Percentiles rank a stretch among this genome's conserved stretches.
Evolutionary conservation across 2,113 vertebrate genomes (phyloP).

Genomic region (Petrocephalus microphthalmus): DNA sequence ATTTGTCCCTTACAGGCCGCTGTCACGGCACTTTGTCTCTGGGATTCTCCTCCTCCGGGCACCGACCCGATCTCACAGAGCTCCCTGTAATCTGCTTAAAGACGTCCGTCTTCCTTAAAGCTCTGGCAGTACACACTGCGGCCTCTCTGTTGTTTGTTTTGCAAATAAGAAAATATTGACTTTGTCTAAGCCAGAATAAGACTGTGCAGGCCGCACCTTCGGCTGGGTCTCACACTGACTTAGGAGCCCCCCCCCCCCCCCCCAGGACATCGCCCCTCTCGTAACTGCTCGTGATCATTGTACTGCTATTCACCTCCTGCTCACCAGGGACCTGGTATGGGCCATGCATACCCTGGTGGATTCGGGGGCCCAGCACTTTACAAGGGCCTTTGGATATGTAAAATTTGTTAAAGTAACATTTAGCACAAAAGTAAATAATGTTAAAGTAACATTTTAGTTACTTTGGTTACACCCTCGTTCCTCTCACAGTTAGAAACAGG

Average conservation of each 20-base stretch:
- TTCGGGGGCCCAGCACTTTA: not conserved
- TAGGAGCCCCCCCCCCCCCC: not conserved
- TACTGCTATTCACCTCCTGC: not conserved
- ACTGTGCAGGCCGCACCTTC: not conserved
- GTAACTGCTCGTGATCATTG: not conserved
- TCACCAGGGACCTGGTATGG: not conserved
- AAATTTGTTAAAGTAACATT: too few species aligned
- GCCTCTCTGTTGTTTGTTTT: not conserved
- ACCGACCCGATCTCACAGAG: not conserved
- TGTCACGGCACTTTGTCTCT: not conserved
- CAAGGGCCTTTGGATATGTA: not conserved
- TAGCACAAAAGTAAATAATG: too few species aligned
- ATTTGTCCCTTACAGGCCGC: not conserved
- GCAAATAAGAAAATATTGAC: not conserved
- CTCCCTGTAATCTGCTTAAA: not conserved
- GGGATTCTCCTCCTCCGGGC: not conserved
- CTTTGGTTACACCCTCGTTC: not conserved
- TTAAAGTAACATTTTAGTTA: not conserved
- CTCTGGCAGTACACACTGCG: not conserved
- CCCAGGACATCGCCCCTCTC: not conserved
- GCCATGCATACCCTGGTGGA: not conserved
- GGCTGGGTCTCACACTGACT: not conserved
- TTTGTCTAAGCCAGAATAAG: not conserved
- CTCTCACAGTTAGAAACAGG: not conserved
- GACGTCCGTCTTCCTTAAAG: not conserved